phyloP scores from a whole-genome alignment of 37 sponge, comb jelly and placozoan species.

The Theonella swinhoei region DNA sequence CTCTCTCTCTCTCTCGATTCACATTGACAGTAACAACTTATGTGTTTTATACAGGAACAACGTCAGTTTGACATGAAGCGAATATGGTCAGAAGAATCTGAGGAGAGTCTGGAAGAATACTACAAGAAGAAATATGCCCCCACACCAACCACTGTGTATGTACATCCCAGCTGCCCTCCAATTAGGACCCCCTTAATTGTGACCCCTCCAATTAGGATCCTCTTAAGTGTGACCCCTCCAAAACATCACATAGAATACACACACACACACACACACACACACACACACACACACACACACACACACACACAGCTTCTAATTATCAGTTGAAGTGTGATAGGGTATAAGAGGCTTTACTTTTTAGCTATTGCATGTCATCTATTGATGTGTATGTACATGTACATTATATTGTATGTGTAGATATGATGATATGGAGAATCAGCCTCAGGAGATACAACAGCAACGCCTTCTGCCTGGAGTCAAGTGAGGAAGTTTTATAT shows the following conservation, averaged over 20 bases:
- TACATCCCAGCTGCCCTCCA: background rate
- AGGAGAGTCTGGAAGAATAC: conserved; percentile 79
- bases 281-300: too few species aligned
- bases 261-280: too few species aligned
- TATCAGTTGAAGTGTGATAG: background rate
- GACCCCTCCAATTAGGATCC: too few species aligned
- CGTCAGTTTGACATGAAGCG: conserved; percentile 56
- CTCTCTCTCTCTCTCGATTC: background rate
- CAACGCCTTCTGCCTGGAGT: conserved; percentile 95
- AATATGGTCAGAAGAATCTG: conserved; percentile 63
- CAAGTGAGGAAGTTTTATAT: conserved; percentile 69
- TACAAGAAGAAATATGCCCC: conserved; percentile 83
- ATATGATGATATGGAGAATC: conserved; percentile 70
- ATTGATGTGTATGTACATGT: too few species aligned
- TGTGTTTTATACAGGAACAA: conserved; percentile 5
- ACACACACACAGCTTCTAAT: background rate
- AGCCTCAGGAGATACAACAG: conserved; percentile 82
- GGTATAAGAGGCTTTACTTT: background rate
- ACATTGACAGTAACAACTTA: background rate
- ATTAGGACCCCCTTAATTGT: too few species aligned
- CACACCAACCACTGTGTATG: conserved; percentile 54
- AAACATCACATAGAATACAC: too few species aligned
- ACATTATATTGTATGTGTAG: conserved; percentile 7
- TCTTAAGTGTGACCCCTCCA: too few species aligned
- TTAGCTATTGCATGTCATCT: background rate